Base-by-base conservation (phyloP, 2,797 vertebrate genomes). In the Trachops cirrhosus region DNA sequence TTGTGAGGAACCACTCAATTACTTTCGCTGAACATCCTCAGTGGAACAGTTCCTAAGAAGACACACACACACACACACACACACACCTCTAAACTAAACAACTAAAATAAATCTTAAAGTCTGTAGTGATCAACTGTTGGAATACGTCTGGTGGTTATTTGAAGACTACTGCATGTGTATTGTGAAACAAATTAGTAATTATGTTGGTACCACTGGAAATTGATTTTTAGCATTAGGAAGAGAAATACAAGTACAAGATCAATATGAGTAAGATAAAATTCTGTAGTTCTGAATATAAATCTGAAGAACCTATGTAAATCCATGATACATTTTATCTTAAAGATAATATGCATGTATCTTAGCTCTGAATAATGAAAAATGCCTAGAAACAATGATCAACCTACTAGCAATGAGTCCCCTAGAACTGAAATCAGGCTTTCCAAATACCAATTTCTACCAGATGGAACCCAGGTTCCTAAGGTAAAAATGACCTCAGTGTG, bases 291-390 rank as follows among this genome's bases (percentile, higher is more conserved):
- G 0, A 95, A 64, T 46, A 12, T 88, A 52, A 86, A 59, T 83
- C 59, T 62, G 26, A 86, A 83, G 29, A 77, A 48, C 34, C 44
- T 68, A 73, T 77, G 85, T 82, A 85, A 91, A 77, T 59, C 22
- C 18, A 44, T 34, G 39, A 92, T 39, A 54, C 6, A 82, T 71
- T 85, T 89, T 95, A 75, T 90, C n/a, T 92, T 89, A 86, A 77
- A 89, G 34, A 73, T 46, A 77, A 34, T n/a, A 68, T 54, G 29
- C 6, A 48, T 19, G 84, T 46, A 67, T 52, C 6, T 21, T 80
- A 73, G 37, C 62, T 95, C 59, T 90, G 11, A 87, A 50, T 77
- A 52, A 84, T 70, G 39, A 70, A 77, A 74, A 87, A 77, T 4
- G 15, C 14, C 48, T 85, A 48, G 57, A 92, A 91, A 79, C 24